Base-by-base conservation (phyloP, 2,888 invertebrate genomes). In the Chrysina gloriosa region DNA sequence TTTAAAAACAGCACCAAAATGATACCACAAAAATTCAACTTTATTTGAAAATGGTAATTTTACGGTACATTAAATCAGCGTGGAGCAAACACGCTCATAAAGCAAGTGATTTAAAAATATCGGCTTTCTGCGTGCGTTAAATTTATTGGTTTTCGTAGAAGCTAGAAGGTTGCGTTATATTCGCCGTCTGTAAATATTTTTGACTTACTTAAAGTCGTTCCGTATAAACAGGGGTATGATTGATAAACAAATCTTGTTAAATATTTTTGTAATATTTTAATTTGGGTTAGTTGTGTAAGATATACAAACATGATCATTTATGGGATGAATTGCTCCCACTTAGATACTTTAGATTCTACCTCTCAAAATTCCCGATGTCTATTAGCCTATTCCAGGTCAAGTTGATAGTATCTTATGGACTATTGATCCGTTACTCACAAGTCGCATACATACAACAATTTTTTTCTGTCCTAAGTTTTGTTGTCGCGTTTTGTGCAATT, bases 21-120 rank as follows among this genome's bases (percentile, higher is more conserved):
- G 23, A 47, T 4, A n/a, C 16, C 11, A 36, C 21, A 5, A 56
- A 25, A 39, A 36, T 25, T 25, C 11, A 1, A 25, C 21, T 56
- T 36, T 39, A 56, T 56, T 56, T 56, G 56, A 56, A 56, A 56
- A 39, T 23, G 56, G 36, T 34, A 34, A 56, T 56, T 36, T 56
- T 56, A 56, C 23, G 54, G 21, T 56, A 36, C 39, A 56, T 34
- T 56, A 39, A 56, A 39, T 21, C 39, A 25, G 23, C 25, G n/a
- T 56, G 23, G n/a, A 56, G 36, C 56, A 36, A 39, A 23, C 29
- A 25, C 56, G 14, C n/a, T 56, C 39, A 21, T 56, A 56, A 56
- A 56, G 25, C 23, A 36, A 36, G 21, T 39, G 36, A 39, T 56
- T 56, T 56, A 56, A 56, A 39, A 36, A 36, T 56, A 39, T 56